phyloP scores from a whole-genome alignment of 2,888 invertebrate genomes.

The Erannis defoliaria region DNA sequence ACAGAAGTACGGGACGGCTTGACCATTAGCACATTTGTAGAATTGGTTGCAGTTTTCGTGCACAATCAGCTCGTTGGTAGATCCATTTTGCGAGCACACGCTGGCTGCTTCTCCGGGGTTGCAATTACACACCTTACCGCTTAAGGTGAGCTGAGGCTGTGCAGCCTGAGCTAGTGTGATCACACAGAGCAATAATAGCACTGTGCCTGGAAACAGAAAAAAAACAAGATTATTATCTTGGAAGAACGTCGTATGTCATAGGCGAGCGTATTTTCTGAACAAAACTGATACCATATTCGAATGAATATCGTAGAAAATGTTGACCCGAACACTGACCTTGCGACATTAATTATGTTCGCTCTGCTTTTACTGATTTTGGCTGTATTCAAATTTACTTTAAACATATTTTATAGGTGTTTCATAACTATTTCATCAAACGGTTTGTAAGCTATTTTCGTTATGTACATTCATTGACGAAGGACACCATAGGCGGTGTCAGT shows the following conservation, averaged over 20 bases:
- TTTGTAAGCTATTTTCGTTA: no score
- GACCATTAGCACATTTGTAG: slow-evolving; percentile 52
- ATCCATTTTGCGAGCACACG: slow-evolving; percentile 51
- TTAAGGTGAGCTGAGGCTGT: slow-evolving; percentile 47
- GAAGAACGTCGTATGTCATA: no score
- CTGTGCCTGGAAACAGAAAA: slow-evolving; percentile 57
- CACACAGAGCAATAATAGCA: slow-evolving; percentile 64
- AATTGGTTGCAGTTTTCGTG: slow-evolving; percentile 61
- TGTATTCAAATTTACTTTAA: no score
- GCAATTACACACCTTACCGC: slow-evolving; percentile 50
- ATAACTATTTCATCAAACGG: no score
- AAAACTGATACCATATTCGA: not conserved
- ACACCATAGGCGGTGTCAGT: no score
- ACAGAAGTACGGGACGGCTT: slow-evolving; percentile 47
- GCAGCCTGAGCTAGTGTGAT: slow-evolving; percentile 55
- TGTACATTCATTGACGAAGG: no score
- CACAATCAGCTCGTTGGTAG: slow-evolving; percentile 51
- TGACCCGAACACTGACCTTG: no score
- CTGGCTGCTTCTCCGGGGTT: slow-evolving; percentile 51
- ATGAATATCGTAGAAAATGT: no score
- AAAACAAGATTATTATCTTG: not conserved
- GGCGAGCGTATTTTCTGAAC: not conserved
- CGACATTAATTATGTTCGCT: no score
- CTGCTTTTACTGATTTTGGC: no score
- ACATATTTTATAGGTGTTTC: no score